Evolutionary conservation across 64 coral and sea anemone genomes (phyloP).

Genomic region (Pocillopora damicornis): DNA sequence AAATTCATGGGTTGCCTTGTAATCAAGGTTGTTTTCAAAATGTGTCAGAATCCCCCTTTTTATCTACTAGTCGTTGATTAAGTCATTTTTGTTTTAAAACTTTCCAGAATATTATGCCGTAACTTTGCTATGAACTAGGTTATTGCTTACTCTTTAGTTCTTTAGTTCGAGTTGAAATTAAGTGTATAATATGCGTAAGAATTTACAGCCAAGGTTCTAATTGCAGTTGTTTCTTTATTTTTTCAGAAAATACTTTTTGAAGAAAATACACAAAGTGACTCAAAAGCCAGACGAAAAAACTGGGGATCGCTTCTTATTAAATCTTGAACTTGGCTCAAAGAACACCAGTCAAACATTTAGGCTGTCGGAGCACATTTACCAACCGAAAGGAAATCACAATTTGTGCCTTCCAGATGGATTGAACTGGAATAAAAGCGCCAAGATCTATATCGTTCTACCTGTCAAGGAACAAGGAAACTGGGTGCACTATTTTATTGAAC

Average conservation of each 20-base stretch:
- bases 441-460: slow-evolving; percentile 14
- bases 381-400: slow-evolving; percentile 5
- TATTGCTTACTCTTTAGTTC: too few relatives aligned
- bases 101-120: too few relatives aligned
- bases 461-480: slow-evolving; percentile 50
- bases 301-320: slow-evolving; percentile 41
- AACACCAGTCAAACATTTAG: slow-evolving; percentile 4
- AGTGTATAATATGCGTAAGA: too few relatives aligned
- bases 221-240: neutral
- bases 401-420: slow-evolving; percentile 41
- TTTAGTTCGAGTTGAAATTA: too few relatives aligned
- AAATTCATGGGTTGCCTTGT: too few relatives aligned
- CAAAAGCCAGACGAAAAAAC: slow-evolving; percentile 41
- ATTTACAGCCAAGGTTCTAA: neutral
- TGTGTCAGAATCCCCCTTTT: too few relatives aligned
- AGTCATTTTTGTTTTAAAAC: too few relatives aligned
- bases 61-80: too few relatives aligned
- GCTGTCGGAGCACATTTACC: slow-evolving; percentile 46
- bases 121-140: too few relatives aligned
- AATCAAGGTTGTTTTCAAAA: too few relatives aligned
- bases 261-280: slow-evolving; percentile 35
- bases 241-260: slow-evolving; percentile 30
- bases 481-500: slow-evolving; percentile 32
- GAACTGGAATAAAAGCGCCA: slow-evolving; percentile 23
- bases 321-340: slow-evolving; percentile 9